phyloP scores from a whole-genome alignment of 1,140 invertebrate genomes.

The Trinorchestia longiramus region DNA sequence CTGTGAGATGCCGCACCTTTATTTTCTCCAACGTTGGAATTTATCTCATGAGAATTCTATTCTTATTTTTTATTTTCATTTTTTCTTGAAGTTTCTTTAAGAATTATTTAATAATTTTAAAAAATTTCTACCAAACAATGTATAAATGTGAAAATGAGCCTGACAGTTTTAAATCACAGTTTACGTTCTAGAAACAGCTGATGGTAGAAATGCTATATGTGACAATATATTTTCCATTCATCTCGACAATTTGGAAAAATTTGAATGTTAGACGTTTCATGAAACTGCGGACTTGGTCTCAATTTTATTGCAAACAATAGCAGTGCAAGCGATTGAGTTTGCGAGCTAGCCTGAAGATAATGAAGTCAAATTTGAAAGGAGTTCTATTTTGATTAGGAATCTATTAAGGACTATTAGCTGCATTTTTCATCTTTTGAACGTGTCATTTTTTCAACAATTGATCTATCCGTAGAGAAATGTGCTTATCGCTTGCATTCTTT shows the following conservation, averaged over 20 bases:
- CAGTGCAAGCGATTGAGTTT: slow-evolving; percentile 49
- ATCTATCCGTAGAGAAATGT: background rate
- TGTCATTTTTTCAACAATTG: background rate
- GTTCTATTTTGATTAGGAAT: background rate
- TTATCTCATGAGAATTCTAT: background rate
- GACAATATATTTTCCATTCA: background rate
- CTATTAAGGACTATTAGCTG: background rate
- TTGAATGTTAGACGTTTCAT: background rate
- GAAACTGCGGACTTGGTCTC: background rate
- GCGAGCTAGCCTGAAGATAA: slow-evolving; percentile 26
- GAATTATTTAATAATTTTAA: background rate
- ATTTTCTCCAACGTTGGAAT: background rate
- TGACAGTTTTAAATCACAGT: background rate
- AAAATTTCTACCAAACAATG: background rate
- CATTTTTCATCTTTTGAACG: background rate
- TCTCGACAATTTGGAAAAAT: background rate
- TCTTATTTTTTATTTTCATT: background rate
- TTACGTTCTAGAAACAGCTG: background rate
- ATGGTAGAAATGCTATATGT: background rate
- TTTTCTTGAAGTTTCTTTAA: background rate
- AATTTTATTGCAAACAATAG: background rate
- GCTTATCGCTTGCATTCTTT: background rate
- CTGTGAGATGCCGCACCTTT: background rate
- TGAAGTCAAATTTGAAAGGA: background rate
- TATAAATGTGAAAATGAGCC: background rate